Conservation (phyloP, 2,888 invertebrate species). For the Belgica antarctica region DNA sequence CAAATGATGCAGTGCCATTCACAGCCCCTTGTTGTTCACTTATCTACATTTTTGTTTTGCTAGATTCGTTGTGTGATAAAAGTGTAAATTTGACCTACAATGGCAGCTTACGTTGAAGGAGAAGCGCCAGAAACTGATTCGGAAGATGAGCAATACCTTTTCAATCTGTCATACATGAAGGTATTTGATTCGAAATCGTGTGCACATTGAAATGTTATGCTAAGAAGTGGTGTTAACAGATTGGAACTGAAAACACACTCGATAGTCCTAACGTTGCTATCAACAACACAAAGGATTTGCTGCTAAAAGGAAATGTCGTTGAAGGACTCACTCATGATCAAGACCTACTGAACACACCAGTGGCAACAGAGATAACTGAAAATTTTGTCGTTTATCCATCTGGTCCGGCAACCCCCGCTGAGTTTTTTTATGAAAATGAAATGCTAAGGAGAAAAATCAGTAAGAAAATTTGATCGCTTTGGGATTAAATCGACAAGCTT, state of each 20-base stretch:
- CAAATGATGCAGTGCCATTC: too few species aligned
- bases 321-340: conserved; percentile 24
- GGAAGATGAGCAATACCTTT: conserved; percentile 36
- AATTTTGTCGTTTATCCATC: conserved; percentile 1
- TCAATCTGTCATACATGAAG: conserved; percentile 35
- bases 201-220: neutral
- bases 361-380: conserved; percentile 33
- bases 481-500: neutral
- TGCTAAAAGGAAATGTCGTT: conserved; percentile 32
- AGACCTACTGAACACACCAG: conserved; percentile 30
- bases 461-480: neutral
- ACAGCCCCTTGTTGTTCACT: conserved; percentile 23
- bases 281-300: conserved; percentile 9
- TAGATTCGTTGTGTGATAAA: neutral
- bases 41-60: conserved; percentile 1
- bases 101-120: conserved; percentile 23
- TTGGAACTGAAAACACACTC: conserved; percentile 20
- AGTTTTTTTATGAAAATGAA: conserved; percentile 26
- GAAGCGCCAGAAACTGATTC: conserved; percentile 39
- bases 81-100: neutral
- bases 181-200: neutral
- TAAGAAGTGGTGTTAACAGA: conserved; percentile 4
- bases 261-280: conserved; percentile 29
- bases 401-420: neutral
- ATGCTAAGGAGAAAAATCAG: conserved; percentile 29